Conservation (phyloP, 2,113 vertebrate genomes). For the Passer montanus region DNA sequence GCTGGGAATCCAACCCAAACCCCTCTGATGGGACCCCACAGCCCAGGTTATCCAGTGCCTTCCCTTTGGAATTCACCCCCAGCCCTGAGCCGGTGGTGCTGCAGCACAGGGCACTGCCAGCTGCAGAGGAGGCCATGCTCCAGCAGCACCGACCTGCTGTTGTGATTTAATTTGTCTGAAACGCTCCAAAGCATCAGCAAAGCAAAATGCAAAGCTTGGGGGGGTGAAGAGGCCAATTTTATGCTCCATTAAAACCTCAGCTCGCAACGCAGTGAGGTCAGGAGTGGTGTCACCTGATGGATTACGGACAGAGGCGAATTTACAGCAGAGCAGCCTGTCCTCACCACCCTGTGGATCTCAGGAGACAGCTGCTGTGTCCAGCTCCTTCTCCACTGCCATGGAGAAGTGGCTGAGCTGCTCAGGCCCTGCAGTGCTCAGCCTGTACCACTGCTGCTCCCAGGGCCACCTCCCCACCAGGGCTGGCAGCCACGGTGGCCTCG, state of each 20-base stretch:
- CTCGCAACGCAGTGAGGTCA: neutral
- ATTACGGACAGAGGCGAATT: neutral
- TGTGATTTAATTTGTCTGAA: slow-evolving; percentile 14
- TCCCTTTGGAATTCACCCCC: neutral
- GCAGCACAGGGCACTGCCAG: neutral
- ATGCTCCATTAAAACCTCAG: slow-evolving; percentile 43
- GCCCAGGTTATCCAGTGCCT: neutral
- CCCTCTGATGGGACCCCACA: neutral
- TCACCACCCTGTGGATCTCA: neutral
- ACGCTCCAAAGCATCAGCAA: neutral
- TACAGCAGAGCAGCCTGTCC: neutral
- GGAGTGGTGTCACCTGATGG: slow-evolving; percentile 3
- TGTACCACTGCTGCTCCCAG: neutral
- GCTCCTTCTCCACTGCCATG: neutral
- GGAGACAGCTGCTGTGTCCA: neutral
- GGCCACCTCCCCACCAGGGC: neutral
- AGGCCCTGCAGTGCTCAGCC: neutral
- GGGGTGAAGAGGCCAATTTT: slow-evolving; percentile 34
- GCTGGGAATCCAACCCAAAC: neutral
- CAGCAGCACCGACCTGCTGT: neutral
- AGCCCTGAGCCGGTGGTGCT: neutral
- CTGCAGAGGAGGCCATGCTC: neutral
- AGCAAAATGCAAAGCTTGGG: neutral
- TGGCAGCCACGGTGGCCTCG: rapidly evolving
- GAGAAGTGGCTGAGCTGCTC: neutral